Evolutionary conservation across 2,888 invertebrate genomes (phyloP).

Genomic region (Chloroclystis v-ata): DNA sequence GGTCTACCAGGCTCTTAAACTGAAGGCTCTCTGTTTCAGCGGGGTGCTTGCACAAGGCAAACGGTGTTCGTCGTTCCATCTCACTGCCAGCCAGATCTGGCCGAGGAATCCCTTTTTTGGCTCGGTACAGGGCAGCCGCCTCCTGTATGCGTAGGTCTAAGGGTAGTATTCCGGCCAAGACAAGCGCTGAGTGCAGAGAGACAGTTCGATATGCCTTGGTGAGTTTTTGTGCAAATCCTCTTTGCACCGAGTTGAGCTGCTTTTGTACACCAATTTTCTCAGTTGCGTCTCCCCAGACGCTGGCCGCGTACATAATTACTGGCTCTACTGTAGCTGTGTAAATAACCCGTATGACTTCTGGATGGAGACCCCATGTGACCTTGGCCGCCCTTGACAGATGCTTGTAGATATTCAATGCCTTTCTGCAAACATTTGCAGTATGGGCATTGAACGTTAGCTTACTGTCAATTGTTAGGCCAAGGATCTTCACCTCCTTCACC

Average conservation of each 20-base stretch:
- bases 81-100: neutral
- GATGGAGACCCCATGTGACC: neutral
- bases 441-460: conserved; percentile 13
- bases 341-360: neutral
- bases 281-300: neutral
- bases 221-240: conserved; percentile 1
- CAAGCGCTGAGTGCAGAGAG: conserved; percentile 3
- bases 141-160: conserved; percentile 13
- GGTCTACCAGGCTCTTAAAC: conserved; percentile 10
- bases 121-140: neutral
- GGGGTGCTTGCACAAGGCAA: conserved; percentile 4
- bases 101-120: neutral
- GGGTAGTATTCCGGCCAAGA: conserved; percentile 15
- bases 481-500: neutral
- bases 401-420: conserved; percentile 2
- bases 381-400: neutral
- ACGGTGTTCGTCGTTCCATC: neutral
- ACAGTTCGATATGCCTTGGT: neutral
- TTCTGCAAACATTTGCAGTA: conserved; percentile 2
- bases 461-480: conserved; percentile 9
- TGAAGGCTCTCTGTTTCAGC: neutral
- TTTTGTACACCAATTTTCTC: neutral
- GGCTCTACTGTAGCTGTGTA: conserved; percentile 4
- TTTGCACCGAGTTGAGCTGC: neutral
- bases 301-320: neutral